Evolutionary conservation across 2,888 invertebrate genomes (phyloP), one percentile per base, ranked within the genome.

Genomic region (Amorpha juglandis): DNA sequence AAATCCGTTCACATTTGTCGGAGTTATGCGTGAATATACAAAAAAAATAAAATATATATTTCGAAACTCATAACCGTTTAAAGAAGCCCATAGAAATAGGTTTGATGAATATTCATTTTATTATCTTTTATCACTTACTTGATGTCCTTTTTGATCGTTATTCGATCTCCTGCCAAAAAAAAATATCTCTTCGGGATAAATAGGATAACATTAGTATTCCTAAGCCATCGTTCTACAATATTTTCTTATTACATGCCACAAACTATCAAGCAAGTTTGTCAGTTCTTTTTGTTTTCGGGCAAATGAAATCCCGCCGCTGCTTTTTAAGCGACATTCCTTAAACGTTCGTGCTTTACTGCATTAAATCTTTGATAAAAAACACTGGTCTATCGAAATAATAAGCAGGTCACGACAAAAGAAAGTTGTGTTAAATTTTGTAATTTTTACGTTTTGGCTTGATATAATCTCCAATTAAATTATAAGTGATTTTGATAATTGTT

Each of bases 311-410:
- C 19, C 50, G 11, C 0, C 16, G 19, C 50, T 50, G 9, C 50
- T 50, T 48, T 16, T 52, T 45, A n/a, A 33, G 27, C 27, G 53
- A 55, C 35, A 48, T 35, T 12, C 14, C 48, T 19, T 33, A 45
- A 52, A 50, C 38, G 55, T 70, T 69, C 69, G 70, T 67, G 63
- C 19, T 55, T 42, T 9, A 62, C 42, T 62, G 66, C 63, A 66
- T 66, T 62, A 68, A 63, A 68, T 65, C 35, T 52, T 33, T n/a
- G 66, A 68, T 68, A 64, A 68, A 66, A 58, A 58, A 8, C 6
- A 11, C 45, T 14, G 33, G 33, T 35, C 35, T 58, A 58, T 42
- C 58, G 38, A 58, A 58, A 58, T 58, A 19, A 58, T 42, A 58
- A 42, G 9, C 55, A n/a, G 19, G 58, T 58, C 58, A 58, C 47